Evolutionary conservation across 2,113 vertebrate genomes (phyloP).

Genomic region (Mobula hypostoma): DNA sequence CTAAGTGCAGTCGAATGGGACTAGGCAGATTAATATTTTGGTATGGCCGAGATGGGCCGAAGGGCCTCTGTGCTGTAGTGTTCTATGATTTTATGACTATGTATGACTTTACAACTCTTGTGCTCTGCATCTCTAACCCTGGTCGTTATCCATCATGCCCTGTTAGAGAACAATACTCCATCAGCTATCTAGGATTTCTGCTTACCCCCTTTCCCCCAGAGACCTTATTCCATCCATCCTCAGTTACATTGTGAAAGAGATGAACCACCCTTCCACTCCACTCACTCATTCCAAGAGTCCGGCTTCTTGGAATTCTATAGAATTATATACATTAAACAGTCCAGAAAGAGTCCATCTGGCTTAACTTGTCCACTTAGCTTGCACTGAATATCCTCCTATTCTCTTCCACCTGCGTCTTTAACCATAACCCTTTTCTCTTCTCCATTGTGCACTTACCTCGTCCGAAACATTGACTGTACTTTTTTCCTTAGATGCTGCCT

Average conservation of each 20-base stretch:
- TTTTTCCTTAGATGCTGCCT: no score
- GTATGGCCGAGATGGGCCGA: no score
- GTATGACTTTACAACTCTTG: not conserved
- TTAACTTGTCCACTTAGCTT: not conserved
- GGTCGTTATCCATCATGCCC: not conserved
- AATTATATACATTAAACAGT: not conserved
- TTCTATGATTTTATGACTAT: no score
- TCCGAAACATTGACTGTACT: no score
- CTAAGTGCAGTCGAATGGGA: no score
- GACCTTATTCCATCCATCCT: not conserved
- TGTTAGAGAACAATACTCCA: not conserved
- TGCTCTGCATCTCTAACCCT: not conserved
- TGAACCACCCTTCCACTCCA: not conserved
- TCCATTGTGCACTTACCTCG: not conserved
- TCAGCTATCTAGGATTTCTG: not conserved
- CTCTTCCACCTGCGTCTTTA: not conserved
- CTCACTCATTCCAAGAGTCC: not conserved
- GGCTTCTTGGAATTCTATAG: not conserved
- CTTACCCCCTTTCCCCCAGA: not conserved
- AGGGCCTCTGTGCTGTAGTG: no score
- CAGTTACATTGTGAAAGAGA: not conserved
- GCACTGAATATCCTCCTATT: not conserved
- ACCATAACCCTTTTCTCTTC: not conserved
- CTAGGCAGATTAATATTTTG: no score
- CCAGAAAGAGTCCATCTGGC: not conserved